These are phyloP conservation scores for Tenodera sinensis DNA, from an alignment of 2,888 invertebrate species.

Conservation along the genomic window DNA sequence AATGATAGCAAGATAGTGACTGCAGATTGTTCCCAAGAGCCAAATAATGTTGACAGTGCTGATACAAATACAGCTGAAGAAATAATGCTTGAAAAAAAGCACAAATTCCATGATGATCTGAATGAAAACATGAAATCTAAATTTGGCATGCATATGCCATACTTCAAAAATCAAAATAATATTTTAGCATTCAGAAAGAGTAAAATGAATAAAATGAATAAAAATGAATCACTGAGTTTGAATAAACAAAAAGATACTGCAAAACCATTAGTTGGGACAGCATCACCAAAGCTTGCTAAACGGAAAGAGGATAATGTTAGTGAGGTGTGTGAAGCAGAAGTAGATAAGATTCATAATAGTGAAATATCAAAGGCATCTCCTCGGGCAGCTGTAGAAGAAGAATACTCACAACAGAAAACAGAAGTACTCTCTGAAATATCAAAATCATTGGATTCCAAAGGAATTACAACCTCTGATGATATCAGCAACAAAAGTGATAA, in stretches of 20 bases:
- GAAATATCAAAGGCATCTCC: not conserved
- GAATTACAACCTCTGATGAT: not conserved
- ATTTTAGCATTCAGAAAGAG: not conserved
- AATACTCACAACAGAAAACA: not conserved
- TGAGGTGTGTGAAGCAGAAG: not conserved
- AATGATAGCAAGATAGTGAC: not conserved
- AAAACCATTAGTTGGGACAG: not conserved
- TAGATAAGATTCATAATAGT: not conserved
- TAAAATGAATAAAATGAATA: not conserved
- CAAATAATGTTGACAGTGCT: not conserved
- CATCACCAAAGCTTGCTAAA: not conserved
- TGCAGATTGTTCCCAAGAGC: not conserved
- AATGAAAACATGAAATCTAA: not conserved
- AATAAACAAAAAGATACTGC: not conserved
- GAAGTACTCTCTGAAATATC: not conserved
- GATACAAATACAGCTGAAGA: not conserved
- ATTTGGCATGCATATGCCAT: not conserved
- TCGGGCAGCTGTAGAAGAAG: not conserved
- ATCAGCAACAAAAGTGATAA: not conserved
- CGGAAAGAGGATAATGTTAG: not conserved
- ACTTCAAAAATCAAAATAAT: not conserved
- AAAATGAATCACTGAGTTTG: not conserved
- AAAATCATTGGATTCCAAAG: not conserved
- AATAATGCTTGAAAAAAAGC: not conserved
- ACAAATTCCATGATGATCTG: not conserved